phyloP scores from a whole-genome alignment of 1,140 invertebrate species.

The Diprion similis region DNA sequence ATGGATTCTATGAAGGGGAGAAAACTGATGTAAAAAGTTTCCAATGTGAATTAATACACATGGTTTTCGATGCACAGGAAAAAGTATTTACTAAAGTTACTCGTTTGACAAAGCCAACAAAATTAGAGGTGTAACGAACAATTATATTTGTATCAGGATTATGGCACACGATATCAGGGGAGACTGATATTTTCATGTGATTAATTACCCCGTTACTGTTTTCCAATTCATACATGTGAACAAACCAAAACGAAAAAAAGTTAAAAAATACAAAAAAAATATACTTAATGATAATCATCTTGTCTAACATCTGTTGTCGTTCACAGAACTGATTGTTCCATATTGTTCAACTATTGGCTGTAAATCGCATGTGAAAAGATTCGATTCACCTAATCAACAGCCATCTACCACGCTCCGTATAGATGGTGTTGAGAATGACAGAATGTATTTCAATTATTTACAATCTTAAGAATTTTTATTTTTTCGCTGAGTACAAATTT shows the following conservation, averaged over 20 bases:
- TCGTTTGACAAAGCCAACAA: neutral
- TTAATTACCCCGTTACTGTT: neutral
- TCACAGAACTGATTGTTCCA: neutral
- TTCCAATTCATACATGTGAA: conserved; percentile 6
- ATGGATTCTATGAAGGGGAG: neutral
- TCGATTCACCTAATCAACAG: neutral
- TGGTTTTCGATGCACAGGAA: neutral
- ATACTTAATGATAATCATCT: neutral
- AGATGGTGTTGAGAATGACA: neutral
- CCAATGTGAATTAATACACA: neutral
- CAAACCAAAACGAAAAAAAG: neutral
- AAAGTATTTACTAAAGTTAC: neutral
- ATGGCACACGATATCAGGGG: neutral
- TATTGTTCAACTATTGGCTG: neutral
- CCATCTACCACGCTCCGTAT: neutral
- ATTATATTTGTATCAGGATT: neutral
- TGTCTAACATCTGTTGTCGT: neutral
- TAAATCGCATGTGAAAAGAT: neutral
- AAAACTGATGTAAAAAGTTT: too few relatives aligned
- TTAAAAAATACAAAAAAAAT: neutral
- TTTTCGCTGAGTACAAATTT: conserved; percentile 4
- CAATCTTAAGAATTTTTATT: conserved; percentile 1
- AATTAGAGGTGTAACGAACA: neutral
- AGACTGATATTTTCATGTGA: neutral
- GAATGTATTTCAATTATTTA: neutral